phyloP scores from a whole-genome alignment of 2,113 vertebrate genomes.

The Gallinago jamesoni region DNA sequence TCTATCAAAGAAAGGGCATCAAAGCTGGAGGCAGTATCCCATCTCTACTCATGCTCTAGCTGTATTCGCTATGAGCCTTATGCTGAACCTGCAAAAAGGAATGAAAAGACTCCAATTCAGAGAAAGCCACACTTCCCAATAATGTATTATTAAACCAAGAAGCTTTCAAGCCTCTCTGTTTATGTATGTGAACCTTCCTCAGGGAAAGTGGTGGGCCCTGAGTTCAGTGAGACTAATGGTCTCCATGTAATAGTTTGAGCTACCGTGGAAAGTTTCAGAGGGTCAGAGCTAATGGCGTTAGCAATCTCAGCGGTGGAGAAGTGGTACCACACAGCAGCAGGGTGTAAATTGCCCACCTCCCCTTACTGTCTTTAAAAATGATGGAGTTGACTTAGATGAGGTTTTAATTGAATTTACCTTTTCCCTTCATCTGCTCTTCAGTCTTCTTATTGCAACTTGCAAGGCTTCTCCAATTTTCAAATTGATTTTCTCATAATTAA shows the following conservation, averaged over 20 bases:
- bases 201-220: background rate
- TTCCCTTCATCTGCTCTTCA: background rate
- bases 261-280: background rate
- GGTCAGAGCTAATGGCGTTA: background rate
- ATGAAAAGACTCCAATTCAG: background rate
- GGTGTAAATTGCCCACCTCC: background rate
- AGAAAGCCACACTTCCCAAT: background rate
- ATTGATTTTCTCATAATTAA: conserved; percentile 32
- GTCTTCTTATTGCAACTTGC: background rate
- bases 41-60: fast-evolving
- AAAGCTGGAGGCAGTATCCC: background rate
- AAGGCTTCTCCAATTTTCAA: background rate
- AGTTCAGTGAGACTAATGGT: background rate
- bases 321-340: background rate
- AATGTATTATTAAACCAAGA: background rate
- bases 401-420: conserved; percentile 20
- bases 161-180: background rate
- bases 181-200: background rate
- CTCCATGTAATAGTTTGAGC: background rate
- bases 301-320: background rate
- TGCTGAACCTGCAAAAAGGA: background rate
- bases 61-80: background rate
- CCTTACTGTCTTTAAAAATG: background rate
- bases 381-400: background rate
- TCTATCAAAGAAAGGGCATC: background rate